Percentiles rank a stretch among this genome's conserved stretches.
phyloP scores from a whole-genome alignment of 2,797 vertebrate genomes.

The Perodicticus potto region DNA sequence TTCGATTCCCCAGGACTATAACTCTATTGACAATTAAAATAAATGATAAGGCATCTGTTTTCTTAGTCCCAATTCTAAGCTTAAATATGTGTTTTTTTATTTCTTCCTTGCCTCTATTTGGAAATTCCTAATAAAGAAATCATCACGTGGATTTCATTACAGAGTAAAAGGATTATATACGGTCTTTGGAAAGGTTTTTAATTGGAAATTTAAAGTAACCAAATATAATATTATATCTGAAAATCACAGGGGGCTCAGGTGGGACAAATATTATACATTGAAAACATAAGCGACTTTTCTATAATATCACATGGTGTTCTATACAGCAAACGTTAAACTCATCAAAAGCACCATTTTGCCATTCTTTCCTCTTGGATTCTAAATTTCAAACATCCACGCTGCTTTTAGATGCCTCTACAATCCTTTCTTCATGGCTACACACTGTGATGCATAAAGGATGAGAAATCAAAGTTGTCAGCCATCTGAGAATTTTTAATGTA shows the following conservation, averaged over 20 bases:
- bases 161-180: neutral
- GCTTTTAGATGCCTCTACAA: slow-evolving; percentile 29
- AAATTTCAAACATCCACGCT: slow-evolving; percentile 66
- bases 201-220: slow-evolving; percentile 52
- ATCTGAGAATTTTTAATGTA: slow-evolving; percentile 79
- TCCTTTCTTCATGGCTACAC: slow-evolving; percentile 61
- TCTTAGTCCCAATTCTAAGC: neutral
- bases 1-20: neutral
- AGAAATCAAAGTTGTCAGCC: slow-evolving; percentile 81
- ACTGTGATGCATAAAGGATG: slow-evolving; percentile 52
- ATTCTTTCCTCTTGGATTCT: slow-evolving; percentile 67
- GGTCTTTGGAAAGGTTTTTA: neutral
- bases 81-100: neutral
- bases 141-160: neutral
- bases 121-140: slow-evolving; percentile 43
- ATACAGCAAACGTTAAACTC: slow-evolving; percentile 31
- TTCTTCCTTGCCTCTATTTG: slow-evolving; percentile 9
- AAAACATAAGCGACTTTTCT: slow-evolving; percentile 32
- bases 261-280: neutral
- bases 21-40: neutral
- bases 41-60: neutral
- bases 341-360: slow-evolving; percentile 68
- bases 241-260: neutral
- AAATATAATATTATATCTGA: slow-evolving; percentile 22
- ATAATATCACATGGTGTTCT: slow-evolving; percentile 50